These are phyloP conservation scores for Mythimna pallens DNA, from an alignment of 2,888 invertebrate genomes.

Conservation along the genomic window DNA sequence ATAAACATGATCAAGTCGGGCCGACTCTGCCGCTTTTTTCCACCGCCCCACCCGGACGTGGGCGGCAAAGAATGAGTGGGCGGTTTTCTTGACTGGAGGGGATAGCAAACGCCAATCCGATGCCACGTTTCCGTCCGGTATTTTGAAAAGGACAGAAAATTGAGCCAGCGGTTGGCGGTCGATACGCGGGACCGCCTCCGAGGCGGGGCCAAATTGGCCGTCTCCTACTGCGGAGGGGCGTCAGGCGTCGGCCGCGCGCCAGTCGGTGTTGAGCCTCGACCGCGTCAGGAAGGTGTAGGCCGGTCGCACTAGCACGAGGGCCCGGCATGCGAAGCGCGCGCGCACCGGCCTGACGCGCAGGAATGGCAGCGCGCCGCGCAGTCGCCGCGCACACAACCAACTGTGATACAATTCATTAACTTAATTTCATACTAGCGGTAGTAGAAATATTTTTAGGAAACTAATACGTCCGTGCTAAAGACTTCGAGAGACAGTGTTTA, in stretches of 20 bases:
- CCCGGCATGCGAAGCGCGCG: constrained; percentile 86
- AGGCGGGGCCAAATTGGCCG: constrained; percentile 83
- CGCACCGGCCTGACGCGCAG: constrained; percentile 85
- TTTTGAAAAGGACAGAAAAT: constrained; percentile 85
- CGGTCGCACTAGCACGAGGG: constrained; percentile 77
- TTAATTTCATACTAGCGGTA: constrained; percentile 79
- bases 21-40: constrained; percentile 88
- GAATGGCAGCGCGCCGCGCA: constrained; percentile 88
- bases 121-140: constrained; percentile 63
- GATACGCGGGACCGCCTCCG: constrained; percentile 74
- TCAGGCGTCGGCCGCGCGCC: constrained; percentile 87
- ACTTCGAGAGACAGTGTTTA: constrained; percentile 89
- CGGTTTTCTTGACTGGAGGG: constrained; percentile 75
- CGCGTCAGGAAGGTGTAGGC: constrained; percentile 84
- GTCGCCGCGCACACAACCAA: constrained; percentile 85
- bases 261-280: constrained; percentile 87
- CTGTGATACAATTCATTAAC: constrained; percentile 86
- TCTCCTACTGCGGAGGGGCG: constrained; percentile 88
- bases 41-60: constrained; percentile 79
- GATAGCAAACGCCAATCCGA: constrained; percentile 79
- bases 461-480: constrained; percentile 84
- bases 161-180: constrained; percentile 78
- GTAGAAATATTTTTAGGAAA: constrained; percentile 78
- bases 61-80: constrained; percentile 77
- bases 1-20: constrained; percentile 89